Conservation (phyloP, 2,113 vertebrate genomes). For the Seriola quinqueradiata region DNA sequence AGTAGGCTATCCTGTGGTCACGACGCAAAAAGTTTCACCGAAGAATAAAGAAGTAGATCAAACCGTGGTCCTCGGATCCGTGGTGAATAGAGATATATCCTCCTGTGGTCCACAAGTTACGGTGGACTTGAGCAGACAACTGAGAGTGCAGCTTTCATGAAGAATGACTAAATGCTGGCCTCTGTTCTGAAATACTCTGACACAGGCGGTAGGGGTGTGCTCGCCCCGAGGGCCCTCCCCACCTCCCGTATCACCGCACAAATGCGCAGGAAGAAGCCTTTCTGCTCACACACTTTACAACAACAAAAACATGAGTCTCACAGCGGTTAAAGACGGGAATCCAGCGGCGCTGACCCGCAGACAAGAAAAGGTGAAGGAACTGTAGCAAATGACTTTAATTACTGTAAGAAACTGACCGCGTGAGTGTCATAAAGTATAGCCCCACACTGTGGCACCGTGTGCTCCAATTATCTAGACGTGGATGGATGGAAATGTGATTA, state of each 20-base stretch:
- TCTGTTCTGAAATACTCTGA: constrained; percentile 79
- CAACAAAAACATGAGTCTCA: constrained; percentile 55
- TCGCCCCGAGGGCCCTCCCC: constrained; percentile 80
- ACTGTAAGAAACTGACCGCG: background rate
- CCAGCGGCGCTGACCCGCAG: constrained; percentile 14
- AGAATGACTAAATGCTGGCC: constrained; percentile 77
- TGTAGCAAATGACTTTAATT: background rate
- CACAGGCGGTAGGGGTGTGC: constrained; percentile 81
- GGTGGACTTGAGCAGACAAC: constrained; percentile 49
- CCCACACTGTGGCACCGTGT: background rate
- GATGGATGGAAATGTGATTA: background rate
- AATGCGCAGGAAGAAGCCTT: constrained; percentile 63
- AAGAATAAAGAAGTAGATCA: background rate
- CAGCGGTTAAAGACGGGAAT: constrained; percentile 14
- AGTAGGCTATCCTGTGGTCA: constrained; percentile 61
- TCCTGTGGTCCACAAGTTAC: constrained; percentile 42
- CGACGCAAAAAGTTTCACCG: constrained; percentile 51
- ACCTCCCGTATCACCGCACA: constrained; percentile 54
- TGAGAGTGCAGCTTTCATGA: constrained; percentile 58
- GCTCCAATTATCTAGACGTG: background rate
- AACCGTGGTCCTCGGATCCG: constrained; percentile 45
- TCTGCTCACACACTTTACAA: constrained; percentile 40
- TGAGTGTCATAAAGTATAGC: background rate
- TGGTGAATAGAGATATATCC: constrained; percentile 27
- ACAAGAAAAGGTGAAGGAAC: constrained; percentile 21